Evolutionary conservation across 2,797 vertebrate species (phyloP).

Genomic region (Emys orbicularis): DNA sequence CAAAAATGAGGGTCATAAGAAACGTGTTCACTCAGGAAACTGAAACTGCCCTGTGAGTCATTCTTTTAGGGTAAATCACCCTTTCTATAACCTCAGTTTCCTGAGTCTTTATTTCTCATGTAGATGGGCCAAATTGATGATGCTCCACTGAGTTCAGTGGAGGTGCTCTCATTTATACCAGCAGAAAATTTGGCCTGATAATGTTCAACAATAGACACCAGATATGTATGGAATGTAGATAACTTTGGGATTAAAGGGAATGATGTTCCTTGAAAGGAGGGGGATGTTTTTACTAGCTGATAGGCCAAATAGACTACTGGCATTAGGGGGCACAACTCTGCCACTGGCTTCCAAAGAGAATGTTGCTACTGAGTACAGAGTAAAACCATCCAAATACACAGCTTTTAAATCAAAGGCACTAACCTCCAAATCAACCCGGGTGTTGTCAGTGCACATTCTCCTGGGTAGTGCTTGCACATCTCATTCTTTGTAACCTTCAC

Average conservation of each 20-base stretch:
- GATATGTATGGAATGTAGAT: not conserved
- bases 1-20: constrained; percentile 31
- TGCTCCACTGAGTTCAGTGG: constrained; percentile 24
- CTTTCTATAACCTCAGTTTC: constrained; percentile 70
- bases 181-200: constrained; percentile 3
- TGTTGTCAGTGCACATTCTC: not conserved
- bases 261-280: not conserved
- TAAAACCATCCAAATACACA: not conserved
- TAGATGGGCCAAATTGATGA: constrained; percentile 35
- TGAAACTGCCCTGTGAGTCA: constrained; percentile 66
- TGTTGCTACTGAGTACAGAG: not conserved
- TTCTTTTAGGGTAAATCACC: constrained; percentile 66
- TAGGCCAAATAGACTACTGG: constrained; percentile 5
- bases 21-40: constrained; percentile 62
- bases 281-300: constrained; percentile 19
- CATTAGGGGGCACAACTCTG: not conserved
- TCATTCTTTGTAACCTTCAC: not conserved
- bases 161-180: not conserved
- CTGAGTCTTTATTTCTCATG: constrained; percentile 42
- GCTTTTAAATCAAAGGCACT: constrained; percentile 24
- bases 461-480: not conserved
- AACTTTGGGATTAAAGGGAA: not conserved
- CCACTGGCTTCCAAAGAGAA: constrained; percentile 19
- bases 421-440: not conserved
- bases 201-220: constrained; percentile 23